Percentiles rank a stretch among this genome's conserved stretches.
Conservation (phyloP, 2,797 vertebrate species). For the Esox masquinongy region DNA sequence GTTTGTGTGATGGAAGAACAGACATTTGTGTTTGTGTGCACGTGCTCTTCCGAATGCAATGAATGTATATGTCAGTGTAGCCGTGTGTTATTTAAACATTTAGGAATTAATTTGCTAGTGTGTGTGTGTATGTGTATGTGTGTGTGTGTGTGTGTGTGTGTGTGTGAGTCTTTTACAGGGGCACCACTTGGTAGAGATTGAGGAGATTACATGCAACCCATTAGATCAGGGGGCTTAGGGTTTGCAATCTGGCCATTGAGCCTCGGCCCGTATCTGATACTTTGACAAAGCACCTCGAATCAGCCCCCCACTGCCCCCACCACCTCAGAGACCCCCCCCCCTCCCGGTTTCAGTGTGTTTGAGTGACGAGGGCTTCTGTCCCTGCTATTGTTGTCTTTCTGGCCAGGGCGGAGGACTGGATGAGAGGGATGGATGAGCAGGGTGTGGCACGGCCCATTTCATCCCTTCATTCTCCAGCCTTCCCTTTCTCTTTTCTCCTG, state of each 20-base stretch:
- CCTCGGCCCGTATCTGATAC: conserved; percentile 26
- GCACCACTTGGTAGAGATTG: not conserved
- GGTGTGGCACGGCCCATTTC: conserved; percentile 20
- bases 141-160: not conserved
- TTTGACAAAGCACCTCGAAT: not conserved
- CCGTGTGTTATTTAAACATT: not conserved
- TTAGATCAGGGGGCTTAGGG: conserved; percentile 21
- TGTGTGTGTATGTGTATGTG: conserved; percentile 3
- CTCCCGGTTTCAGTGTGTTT: not conserved
- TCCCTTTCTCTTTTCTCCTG: not conserved
- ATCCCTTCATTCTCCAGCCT: conserved; percentile 4
- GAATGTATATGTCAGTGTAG: not conserved
- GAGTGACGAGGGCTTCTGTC: not conserved
- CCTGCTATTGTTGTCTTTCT: conserved; percentile 42
- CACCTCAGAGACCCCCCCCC: not conserved
- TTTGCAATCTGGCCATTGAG: conserved; percentile 22
- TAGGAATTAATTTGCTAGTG: not conserved
- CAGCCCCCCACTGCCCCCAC: not conserved
- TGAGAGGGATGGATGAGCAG: conserved; percentile 40
- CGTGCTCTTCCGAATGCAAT: not conserved
- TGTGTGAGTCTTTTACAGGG: not conserved
- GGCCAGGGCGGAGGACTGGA: conserved; percentile 65
- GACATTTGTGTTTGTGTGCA: not conserved
- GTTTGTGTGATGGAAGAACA: not conserved
- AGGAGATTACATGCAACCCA: conserved; percentile 33